Conservation (phyloP, 2,113 vertebrate species). For the Pongo abelii region DNA sequence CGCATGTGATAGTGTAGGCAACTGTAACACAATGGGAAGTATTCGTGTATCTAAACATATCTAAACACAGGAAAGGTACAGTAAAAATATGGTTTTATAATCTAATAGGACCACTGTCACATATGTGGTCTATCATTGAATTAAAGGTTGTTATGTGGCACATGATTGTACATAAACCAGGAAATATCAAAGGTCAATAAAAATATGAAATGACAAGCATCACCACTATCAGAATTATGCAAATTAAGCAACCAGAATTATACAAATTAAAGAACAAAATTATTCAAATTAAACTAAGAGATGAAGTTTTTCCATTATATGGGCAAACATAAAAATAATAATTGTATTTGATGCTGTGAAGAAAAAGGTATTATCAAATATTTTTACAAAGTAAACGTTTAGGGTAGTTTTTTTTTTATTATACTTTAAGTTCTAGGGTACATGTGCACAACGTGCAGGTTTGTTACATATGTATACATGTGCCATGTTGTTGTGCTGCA, state of each 20-base stretch:
- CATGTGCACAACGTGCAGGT: too few species aligned
- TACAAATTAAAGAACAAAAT: neutral
- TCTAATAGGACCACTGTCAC: neutral
- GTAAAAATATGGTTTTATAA: neutral
- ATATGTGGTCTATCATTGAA: neutral
- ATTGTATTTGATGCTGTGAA: neutral
- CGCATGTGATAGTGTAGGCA: neutral
- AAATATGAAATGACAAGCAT: neutral
- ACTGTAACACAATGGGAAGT: neutral
- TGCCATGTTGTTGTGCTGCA: too few species aligned
- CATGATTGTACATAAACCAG: neutral
- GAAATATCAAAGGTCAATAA: neutral
- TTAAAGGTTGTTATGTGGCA: neutral
- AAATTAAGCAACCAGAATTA: neutral
- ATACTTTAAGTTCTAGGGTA: too few species aligned
- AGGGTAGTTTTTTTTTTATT: neutral
- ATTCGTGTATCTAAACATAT: neutral
- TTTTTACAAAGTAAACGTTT: neutral
- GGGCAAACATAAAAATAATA: conserved; percentile 27
- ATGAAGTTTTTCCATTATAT: neutral
- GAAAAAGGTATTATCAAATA: neutral
- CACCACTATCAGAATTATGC: neutral
- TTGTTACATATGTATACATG: too few species aligned
- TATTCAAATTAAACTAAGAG: neutral
- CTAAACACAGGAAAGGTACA: neutral